A percentile compares a stretch with the other conserved stretches of the same genome.
phyloP scores from a whole-genome alignment of 2,888 invertebrate genomes.

The Plebejus melissa region DNA sequence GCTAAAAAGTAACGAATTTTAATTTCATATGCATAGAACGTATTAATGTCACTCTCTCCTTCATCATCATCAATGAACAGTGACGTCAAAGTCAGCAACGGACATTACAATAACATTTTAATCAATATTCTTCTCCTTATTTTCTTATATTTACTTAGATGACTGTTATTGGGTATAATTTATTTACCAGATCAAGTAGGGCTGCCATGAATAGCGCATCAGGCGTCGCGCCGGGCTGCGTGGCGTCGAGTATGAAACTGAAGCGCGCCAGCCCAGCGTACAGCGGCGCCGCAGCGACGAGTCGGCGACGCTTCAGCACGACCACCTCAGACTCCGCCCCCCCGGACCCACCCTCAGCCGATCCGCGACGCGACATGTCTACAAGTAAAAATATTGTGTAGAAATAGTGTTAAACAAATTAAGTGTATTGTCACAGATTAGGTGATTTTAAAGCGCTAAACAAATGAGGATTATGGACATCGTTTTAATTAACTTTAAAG shows the following conservation, averaged over 20 bases:
- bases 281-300: constrained; percentile 88
- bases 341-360: constrained; percentile 87
- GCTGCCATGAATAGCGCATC: constrained; percentile 98
- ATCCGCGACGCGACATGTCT: constrained; percentile 85
- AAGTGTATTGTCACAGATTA: too few species aligned
- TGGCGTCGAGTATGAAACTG: constrained; percentile 95
- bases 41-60: neutral
- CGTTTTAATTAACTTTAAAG: too few species aligned
- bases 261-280: constrained; percentile 94
- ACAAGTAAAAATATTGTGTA: neutral
- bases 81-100: too few species aligned
- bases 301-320: constrained; percentile 90
- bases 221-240: constrained; percentile 96
- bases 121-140: too few species aligned
- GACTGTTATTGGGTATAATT: too few species aligned
- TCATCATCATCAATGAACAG: too few species aligned
- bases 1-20: constrained; percentile 66
- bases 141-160: neutral
- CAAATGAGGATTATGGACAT: too few species aligned
- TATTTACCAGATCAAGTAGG: constrained; percentile 91
- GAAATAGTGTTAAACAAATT: neutral
- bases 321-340: constrained; percentile 90
- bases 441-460: too few species aligned
- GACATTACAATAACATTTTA: too few species aligned
- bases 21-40: neutral